These are phyloP conservation scores for Orientallactaga sibirica DNA, from an alignment of 2,797 vertebrate species.

Conservation along the genomic window DNA sequence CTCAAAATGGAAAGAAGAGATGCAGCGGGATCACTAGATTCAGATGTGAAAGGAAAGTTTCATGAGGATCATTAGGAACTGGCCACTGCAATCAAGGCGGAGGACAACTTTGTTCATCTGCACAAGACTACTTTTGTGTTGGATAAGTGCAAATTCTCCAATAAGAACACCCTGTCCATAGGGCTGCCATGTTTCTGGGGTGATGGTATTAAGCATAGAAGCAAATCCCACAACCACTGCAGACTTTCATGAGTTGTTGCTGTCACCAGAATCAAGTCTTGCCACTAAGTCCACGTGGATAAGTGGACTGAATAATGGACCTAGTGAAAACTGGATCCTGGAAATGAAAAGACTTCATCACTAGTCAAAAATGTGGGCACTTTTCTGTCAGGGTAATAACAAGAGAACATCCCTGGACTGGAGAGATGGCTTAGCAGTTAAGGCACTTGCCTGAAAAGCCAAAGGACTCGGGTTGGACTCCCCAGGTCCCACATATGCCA, in stretches of 20 bases:
- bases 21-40: slow-evolving; percentile 87
- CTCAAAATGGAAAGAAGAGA: slow-evolving; percentile 88
- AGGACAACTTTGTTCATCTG: slow-evolving; percentile 93
- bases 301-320: slow-evolving; percentile 89
- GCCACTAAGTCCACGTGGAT: slow-evolving; percentile 85
- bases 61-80: slow-evolving; percentile 91
- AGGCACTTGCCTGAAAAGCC: too few species aligned
- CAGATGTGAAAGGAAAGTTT: slow-evolving; percentile 85
- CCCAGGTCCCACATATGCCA: too few species aligned
- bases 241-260: neutral
- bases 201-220: neutral
- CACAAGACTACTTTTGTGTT: slow-evolving; percentile 86
- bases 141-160: neutral
- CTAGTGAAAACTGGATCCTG: slow-evolving; percentile 87
- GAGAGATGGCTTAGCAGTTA: too few species aligned
- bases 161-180: neutral
- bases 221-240: neutral
- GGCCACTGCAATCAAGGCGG: slow-evolving; percentile 91
- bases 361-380: too few species aligned
- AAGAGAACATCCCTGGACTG: too few species aligned
- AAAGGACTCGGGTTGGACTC: too few species aligned
- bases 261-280: slow-evolving; percentile 86
- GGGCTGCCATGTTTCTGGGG: neutral
- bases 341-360: neutral
- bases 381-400: too few species aligned